Base-by-base conservation (phyloP, 37 sponge, comb jelly and placozoan species). In the Aphrocallistes beatrix region DNA sequence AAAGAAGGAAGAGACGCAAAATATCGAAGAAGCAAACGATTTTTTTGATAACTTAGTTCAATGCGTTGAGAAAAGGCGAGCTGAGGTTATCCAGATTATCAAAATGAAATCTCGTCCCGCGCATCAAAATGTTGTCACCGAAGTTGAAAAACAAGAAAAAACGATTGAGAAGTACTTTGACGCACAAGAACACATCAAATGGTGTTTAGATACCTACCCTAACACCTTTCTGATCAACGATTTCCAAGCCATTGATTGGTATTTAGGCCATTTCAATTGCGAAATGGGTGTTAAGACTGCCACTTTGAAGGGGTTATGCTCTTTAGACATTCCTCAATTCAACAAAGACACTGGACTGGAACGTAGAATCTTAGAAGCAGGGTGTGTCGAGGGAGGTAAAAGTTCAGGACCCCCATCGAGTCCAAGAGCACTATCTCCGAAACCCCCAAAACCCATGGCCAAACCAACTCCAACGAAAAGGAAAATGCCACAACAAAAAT, bases 121-220 rank as follows among this genome's bases (percentile, higher is more conserved):
- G 1, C 75, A 60, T 6, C 75, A 60, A 13, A 60, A 21, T 32
- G 3, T 60, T 3, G 3, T 6, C 17, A 19, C 21, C 25, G 75
- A 60, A 60, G n/a, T 60, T 21, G 75, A 60, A 60, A 60, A 60
- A 28, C 75, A 60, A 60, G 75, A 60, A 60, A 60, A 21, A 60
- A 60, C 75, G 25, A 60, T 60, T 60, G 75, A 60, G n/a, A 60
- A 60, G 34, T 60, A 60, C 34, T 60, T 60, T 13, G 75, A 60
- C 75, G 75, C 75, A 60, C 75, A 60, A 60, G 28, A 60, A 13
- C n/a, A 19, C 8, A 60, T 60, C n/a, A 21, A 28, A 60, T 60
- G 17, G 75, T 32, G 34, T 60, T 60, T 60, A 30, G 75, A 60
- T 28, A 19, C 75, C 3, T 60, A 25, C 3, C 75, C 75, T 25